A percentile compares a stretch with the other conserved stretches of the same genome.
phyloP scores from a whole-genome alignment of 2,113 vertebrate species.

The Podarcis cretensis region DNA sequence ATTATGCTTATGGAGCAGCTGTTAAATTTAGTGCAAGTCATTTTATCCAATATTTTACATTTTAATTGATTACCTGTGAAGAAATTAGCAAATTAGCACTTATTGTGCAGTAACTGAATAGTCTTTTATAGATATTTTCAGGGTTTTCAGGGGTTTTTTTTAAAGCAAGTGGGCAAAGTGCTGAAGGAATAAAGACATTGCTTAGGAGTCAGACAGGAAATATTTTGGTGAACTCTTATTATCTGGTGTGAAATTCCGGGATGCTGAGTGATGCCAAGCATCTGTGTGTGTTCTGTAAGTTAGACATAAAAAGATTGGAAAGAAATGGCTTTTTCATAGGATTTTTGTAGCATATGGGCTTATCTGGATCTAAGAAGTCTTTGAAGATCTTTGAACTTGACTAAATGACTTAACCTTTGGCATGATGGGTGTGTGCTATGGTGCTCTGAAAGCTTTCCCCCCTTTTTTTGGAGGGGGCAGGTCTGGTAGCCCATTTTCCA shows the following conservation, averaged over 20 bases:
- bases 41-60: slow-evolving; percentile 89
- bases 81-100: slow-evolving; percentile 98
- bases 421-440: slow-evolving; percentile 81
- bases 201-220: slow-evolving; percentile 60
- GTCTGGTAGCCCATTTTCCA: slow-evolving; percentile 59
- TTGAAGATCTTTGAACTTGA: slow-evolving; percentile 96
- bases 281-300: slow-evolving; percentile 80
- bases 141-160: slow-evolving; percentile 41
- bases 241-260: slow-evolving; percentile 76
- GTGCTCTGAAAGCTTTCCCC: background rate
- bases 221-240: slow-evolving; percentile 73
- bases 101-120: slow-evolving; percentile 87
- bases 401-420: slow-evolving; percentile 95
- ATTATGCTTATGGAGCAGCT: slow-evolving; percentile 86
- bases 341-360: slow-evolving; percentile 87
- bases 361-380: slow-evolving; percentile 92
- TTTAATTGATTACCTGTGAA: slow-evolving; percentile 93
- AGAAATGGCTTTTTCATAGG: slow-evolving; percentile 81
- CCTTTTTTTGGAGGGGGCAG: slow-evolving; percentile 37
- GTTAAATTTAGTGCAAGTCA: slow-evolving; percentile 87
- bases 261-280: slow-evolving; percentile 76
- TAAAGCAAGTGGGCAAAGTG: slow-evolving; percentile 70
- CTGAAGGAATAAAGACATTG: slow-evolving; percentile 80
- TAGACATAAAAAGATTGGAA: slow-evolving; percentile 80
- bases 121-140: slow-evolving; percentile 80